Percentiles rank a stretch among this genome's conserved stretches.
These are phyloP conservation scores for Drosophila azteca DNA, from an alignment of 1,140 invertebrate species.

Conservation along the genomic window DNA sequence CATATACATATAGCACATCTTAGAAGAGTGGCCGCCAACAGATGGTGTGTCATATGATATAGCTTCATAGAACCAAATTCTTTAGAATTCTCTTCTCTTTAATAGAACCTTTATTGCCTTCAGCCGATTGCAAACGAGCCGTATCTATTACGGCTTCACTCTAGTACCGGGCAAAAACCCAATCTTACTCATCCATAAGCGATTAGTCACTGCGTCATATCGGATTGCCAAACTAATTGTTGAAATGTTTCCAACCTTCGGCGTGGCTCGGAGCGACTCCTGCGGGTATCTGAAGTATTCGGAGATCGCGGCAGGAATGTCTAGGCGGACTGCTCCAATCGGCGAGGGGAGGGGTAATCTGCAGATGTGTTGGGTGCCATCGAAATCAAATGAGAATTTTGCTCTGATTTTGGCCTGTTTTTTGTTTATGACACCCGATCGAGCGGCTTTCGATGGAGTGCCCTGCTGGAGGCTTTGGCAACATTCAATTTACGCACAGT, in stretches of 20 bases:
- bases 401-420: slow-evolving; percentile 43
- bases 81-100: too few relatives aligned
- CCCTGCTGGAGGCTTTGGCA: slow-evolving; percentile 47
- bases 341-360: slow-evolving; percentile 17
- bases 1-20: too few relatives aligned
- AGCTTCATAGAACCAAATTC: too few relatives aligned
- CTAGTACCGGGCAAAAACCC: too few relatives aligned
- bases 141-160: too few relatives aligned
- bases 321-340: slow-evolving; percentile 77
- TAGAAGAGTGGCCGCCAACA: slow-evolving; percentile 5
- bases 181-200: too few relatives aligned
- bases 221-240: too few relatives aligned
- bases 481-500: slow-evolving; percentile 69
- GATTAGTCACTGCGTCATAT: too few relatives aligned
- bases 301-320: slow-evolving; percentile 87
- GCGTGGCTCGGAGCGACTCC: too few relatives aligned
- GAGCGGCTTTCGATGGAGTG: slow-evolving; percentile 25
- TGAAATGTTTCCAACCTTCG: too few relatives aligned
- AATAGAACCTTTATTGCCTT: too few relatives aligned
- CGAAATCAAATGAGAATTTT: slow-evolving; percentile 46
- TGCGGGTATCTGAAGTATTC: slow-evolving; percentile 67
- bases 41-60: slow-evolving; percentile 34
- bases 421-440: slow-evolving; percentile 41
- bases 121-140: too few relatives aligned
- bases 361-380: neutral